Conservation (phyloP, 2,888 invertebrate species). For the Eupithecia vulgata region DNA sequence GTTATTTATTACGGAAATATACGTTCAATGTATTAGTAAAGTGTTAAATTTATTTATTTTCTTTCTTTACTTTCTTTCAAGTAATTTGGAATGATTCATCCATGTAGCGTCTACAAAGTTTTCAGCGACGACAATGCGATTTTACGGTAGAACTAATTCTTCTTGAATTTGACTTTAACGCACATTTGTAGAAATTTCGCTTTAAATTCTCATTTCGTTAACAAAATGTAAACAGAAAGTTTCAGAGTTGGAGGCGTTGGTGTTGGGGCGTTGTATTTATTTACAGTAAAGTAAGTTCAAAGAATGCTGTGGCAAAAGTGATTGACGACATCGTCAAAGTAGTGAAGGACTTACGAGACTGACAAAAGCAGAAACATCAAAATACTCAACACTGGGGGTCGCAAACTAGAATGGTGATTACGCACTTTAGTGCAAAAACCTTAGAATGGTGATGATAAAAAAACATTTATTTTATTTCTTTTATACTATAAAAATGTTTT, state of each 20-base stretch:
- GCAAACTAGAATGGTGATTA: too few species aligned
- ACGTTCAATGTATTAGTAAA: too few species aligned
- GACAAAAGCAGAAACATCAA: background rate
- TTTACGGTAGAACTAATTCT: constrained; percentile 63
- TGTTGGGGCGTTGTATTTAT: constrained; percentile 53
- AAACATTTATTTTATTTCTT: too few species aligned
- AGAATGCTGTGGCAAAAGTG: background rate
- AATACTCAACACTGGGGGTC: too few species aligned
- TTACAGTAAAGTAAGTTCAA: constrained; percentile 26
- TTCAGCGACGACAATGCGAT: constrained; percentile 47
- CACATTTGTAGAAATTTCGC: constrained; percentile 74
- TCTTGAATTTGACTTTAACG: constrained; percentile 62
- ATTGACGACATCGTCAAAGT: background rate
- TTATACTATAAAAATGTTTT: too few species aligned
- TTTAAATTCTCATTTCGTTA: constrained; percentile 78
- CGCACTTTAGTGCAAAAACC: too few species aligned
- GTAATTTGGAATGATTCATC: constrained; percentile 3
- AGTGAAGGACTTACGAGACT: background rate
- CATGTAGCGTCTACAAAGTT: constrained; percentile 24
- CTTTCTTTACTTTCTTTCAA: too few species aligned
- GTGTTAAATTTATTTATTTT: too few species aligned
- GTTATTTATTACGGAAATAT: too few species aligned
- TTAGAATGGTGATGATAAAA: too few species aligned
- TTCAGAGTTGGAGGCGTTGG: constrained; percentile 50
- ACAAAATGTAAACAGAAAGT: constrained; percentile 79